A percentile compares a stretch with the other conserved stretches of the same genome.
Evolutionary conservation across 1,140 invertebrate species (phyloP).

Genomic region (Musca vetustissima): DNA sequence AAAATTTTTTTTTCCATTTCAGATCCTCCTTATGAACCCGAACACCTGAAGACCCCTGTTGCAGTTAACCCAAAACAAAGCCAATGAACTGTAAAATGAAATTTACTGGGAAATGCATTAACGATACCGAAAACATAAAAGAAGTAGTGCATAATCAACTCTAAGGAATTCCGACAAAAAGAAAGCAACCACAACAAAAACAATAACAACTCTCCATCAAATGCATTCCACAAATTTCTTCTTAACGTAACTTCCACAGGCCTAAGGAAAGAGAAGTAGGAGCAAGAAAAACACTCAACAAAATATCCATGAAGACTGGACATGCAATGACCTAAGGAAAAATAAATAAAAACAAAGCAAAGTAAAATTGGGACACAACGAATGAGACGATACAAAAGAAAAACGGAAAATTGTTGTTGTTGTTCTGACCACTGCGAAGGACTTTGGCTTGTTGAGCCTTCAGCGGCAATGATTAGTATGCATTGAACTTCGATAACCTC

Average conservation of each 20-base stretch:
- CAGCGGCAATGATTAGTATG: neutral
- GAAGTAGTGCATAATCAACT: neutral
- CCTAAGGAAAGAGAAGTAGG: too few species aligned
- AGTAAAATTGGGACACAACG: neutral
- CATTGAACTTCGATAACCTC: slow-evolving; percentile 20
- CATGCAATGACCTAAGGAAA: slow-evolving; percentile 15
- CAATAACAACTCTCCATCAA: neutral
- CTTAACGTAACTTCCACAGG: too few species aligned
- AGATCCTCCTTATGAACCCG: too few species aligned
- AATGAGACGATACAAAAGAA: neutral
- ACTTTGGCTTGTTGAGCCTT: slow-evolving; percentile 6
- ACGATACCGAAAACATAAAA: neutral
- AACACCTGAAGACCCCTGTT: too few species aligned
- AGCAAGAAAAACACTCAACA: too few species aligned
- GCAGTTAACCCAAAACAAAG: slow-evolving; percentile 5
- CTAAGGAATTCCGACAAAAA: neutral
- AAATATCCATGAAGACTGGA: neutral
- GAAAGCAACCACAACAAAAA: neutral
- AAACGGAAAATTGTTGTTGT: neutral
- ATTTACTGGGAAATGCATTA: slow-evolving; percentile 2
- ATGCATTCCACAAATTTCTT: too few species aligned
- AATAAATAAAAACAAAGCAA: too few species aligned
- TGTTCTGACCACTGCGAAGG: slow-evolving; percentile 8
- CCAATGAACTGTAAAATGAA: slow-evolving; percentile 24
- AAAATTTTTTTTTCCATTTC: too few species aligned